phyloP scores from a whole-genome alignment of 2,113 vertebrate species.

The Neolamprologus tretocephalus region DNA sequence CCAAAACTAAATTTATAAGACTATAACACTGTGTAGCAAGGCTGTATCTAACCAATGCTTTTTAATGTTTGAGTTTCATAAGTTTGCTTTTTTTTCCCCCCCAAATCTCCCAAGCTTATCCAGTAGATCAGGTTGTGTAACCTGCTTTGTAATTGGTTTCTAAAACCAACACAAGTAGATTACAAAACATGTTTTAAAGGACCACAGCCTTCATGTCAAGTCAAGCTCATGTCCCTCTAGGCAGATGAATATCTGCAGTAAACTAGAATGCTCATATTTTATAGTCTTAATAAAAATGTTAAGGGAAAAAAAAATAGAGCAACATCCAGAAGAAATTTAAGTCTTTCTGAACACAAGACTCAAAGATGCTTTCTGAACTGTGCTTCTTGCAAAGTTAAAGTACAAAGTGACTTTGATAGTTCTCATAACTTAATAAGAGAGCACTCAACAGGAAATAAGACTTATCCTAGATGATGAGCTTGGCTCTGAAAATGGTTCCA shows the following conservation, averaged over 20 bases:
- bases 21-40: not conserved
- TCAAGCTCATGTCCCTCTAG: not conserved
- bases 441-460: not conserved
- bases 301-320: rapidly evolving
- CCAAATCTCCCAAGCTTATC: rapidly evolving
- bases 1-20: not conserved
- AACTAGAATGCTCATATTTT: not conserved
- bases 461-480: not conserved
- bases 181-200: not conserved
- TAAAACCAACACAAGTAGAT: not conserved
- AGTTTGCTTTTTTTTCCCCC: rapidly evolving
- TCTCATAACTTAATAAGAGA: not conserved
- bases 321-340: rapidly evolving
- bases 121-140: not conserved
- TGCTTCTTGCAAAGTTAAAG: not conserved
- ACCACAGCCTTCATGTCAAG: not conserved
- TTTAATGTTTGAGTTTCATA: not conserved
- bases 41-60: not conserved
- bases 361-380: not conserved
- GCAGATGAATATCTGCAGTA: not conserved
- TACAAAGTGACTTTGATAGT: not conserved
- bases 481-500: not conserved
- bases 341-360: not conserved
- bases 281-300: not conserved
- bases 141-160: not conserved